Evolutionary conservation across 1,140 invertebrate genomes (phyloP).

Genomic region (Drosophila jambulina): DNA sequence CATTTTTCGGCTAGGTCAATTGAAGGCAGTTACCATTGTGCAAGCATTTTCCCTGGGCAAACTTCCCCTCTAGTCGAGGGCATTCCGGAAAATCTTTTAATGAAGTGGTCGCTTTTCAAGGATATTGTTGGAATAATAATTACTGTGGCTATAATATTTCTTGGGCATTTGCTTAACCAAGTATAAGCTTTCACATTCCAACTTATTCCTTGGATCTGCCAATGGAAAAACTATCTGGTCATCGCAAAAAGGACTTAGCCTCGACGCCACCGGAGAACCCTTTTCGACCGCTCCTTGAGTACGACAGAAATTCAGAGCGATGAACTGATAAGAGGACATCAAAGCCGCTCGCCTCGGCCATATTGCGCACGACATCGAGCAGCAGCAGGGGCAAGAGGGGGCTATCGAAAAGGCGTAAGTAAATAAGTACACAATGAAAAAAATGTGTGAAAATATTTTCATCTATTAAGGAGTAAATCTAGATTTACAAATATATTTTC

Average conservation of each 20-base stretch:
- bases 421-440: slow-evolving; percentile 39
- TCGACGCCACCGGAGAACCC: slow-evolving; percentile 51
- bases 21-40: slow-evolving; percentile 21
- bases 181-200: slow-evolving; percentile 20
- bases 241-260: slow-evolving; percentile 40
- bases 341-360: slow-evolving; percentile 54
- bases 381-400: slow-evolving; percentile 10
- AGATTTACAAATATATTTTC: neutral
- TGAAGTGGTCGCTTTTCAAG: neutral
- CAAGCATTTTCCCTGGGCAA: neutral
- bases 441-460: neutral
- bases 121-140: slow-evolving; percentile 19
- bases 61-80: neutral
- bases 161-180: slow-evolving; percentile 26
- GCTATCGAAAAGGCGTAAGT: slow-evolving; percentile 46
- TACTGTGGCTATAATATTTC: slow-evolving; percentile 2
- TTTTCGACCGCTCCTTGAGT: slow-evolving; percentile 51
- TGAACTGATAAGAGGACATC: slow-evolving; percentile 78
- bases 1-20: slow-evolving; percentile 29
- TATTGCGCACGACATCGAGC: slow-evolving; percentile 58
- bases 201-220: slow-evolving; percentile 12
- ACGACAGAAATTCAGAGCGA: slow-evolving; percentile 52
- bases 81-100: slow-evolving; percentile 7
- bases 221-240: slow-evolving; percentile 42
- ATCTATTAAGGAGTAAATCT: neutral